Evolutionary conservation across 1,140 invertebrate genomes (phyloP), one percentile per base, ranked within the genome.

Genomic region (Notospermus geniculatus): DNA sequence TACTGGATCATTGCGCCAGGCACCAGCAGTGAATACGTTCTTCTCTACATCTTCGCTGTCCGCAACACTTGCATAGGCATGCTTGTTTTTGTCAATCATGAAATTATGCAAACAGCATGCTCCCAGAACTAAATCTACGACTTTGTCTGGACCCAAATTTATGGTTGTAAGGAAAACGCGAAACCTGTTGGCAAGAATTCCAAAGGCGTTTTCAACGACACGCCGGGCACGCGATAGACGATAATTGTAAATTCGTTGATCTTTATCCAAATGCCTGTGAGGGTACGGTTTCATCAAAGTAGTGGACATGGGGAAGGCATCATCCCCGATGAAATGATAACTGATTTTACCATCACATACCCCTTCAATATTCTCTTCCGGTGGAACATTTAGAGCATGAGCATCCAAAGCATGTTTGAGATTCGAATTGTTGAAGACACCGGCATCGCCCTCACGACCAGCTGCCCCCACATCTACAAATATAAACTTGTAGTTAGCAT

Each of bases 211-310:
- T 15, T 36, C 32, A 4, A 36, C 23, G 4, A 36, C 32, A 7
- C 32, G 4, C 5, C 32, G 32, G 32, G 32, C 32, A 36, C 32
- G 32, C 4, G 64, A 69, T 7, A 81, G 63, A 55, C 80, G 63
- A 63, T 83, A 84, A 66, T 84, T 84, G 67, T 75, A 82, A 63
- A 83, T 69, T 62, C 62, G 62, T 70, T 84, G 46, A 52, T 73
- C 56, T 19, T 71, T 66, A n/a, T 65, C 67, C 55, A 80, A 50
- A 22, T 67, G 58, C 63, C 56, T 66, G 29, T 72, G 73, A 30
- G 65, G 59, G 65, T 78, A 84, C 63, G 79, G 82, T 50, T 73
- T 79, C 73, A 66, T 73, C 66, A 84, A 50, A 60, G 77, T 73
- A 7, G 66, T 63, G 28, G 45, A 66, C 59, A 84, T 60, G 32